phyloP scores from a whole-genome alignment of 1,140 invertebrate species.

The Drosophila repletoides region DNA sequence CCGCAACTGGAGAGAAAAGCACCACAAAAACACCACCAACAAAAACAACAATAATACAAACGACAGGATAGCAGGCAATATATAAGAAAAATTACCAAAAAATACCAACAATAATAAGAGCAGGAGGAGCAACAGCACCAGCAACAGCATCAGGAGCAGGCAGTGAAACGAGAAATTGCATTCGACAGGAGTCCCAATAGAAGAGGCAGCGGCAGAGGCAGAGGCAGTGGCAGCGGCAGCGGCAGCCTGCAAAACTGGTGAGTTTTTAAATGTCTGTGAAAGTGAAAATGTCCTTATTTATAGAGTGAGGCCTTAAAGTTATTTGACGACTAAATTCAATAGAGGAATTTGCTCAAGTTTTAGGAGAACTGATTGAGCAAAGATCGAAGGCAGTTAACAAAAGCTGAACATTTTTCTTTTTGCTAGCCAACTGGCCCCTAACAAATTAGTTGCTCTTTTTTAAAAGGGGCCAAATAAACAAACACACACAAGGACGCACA shows the following conservation, averaged over 20 bases:
- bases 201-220: neutral
- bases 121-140: neutral
- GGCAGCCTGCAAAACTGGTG: neutral
- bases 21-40: constrained; percentile 29
- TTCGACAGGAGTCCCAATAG: constrained; percentile 24
- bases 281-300: constrained; percentile 6
- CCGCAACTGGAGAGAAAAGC: constrained; percentile 54
- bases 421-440: too few relatives aligned
- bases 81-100: constrained; percentile 51
- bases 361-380: too few relatives aligned
- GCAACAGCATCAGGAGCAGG: constrained; percentile 4
- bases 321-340: neutral
- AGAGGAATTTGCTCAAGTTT: constrained; percentile 4
- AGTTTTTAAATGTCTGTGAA: neutral
- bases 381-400: constrained; percentile 23
- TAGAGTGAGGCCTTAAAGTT: neutral
- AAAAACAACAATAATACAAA: constrained; percentile 10
- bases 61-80: constrained; percentile 41
- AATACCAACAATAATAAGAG: constrained; percentile 36
- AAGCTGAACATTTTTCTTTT: constrained; percentile 29
- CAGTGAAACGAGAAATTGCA: constrained; percentile 51
- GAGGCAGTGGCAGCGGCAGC: neutral
- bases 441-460: constrained; percentile 67
- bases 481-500: constrained; percentile 28
- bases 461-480: constrained; percentile 51